Base-by-base conservation (phyloP, 2,797 vertebrate species). In the Brotula barbata region DNA sequence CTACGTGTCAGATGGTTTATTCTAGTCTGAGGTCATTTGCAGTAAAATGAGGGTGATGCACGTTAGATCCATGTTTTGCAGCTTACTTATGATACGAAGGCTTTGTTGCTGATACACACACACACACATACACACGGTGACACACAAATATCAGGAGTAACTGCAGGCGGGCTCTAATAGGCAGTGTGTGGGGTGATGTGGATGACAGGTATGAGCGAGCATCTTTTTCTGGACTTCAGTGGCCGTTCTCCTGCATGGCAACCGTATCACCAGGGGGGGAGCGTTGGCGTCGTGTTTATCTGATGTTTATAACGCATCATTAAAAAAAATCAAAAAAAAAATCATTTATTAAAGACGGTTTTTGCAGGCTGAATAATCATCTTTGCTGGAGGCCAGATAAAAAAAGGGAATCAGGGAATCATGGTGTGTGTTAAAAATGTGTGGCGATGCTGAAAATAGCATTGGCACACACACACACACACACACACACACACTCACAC, bases 321-420 rank as follows among this genome's bases (percentile, higher is more conserved):
- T n/a, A n/a, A n/a, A n/a, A n/a, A n/a, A n/a, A n/a, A n/a, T n/a
- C n/a, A 37, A 68, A 72, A 16, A 64, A 42, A 47, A 0, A 57
- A 64, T 47, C 60, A 33, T 48, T 71, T 56, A 75, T 75, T 62
- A 72, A 68, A 78, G 43, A 34, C 31, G 62, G 69, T 55, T 57
- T 66, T n/a, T n/a, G n/a, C n/a, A n/a, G n/a, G n/a, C n/a, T n/a
- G n/a, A n/a, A n/a, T n/a, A n/a, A 79, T 85, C 70, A 71, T 69
- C 64, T 75, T 68, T 7, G 56, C 51, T 49, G 72, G 74, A 73
- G 57, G 58, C 16, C 1, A 46, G 44, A 53, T 65, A 48, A 64
- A 72, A 59, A 54, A 14, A 48, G 40, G 71, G 77, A 50, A 44
- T 42, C 16, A 47, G 52, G 67, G n/a, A n/a, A n/a, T n/a, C n/a